Evolutionary conservation across 2,797 vertebrate genomes (phyloP).

Genomic region (Enoplosus armatus): DNA sequence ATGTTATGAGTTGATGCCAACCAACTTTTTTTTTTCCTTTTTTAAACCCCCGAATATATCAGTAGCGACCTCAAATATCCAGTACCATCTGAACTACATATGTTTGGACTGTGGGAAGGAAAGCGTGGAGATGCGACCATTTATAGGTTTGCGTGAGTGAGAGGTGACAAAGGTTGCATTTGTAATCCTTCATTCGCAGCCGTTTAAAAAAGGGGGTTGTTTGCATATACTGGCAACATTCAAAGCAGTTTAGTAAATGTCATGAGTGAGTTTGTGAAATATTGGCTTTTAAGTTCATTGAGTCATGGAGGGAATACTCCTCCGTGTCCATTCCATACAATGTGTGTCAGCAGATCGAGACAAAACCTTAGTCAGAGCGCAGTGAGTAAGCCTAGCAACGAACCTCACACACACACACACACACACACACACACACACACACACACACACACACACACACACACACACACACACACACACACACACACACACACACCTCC

Average conservation of each 20-base stretch:
- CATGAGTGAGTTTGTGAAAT: slow-evolving; percentile 14
- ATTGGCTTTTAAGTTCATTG: not conserved
- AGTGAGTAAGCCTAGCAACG: slow-evolving; percentile 44
- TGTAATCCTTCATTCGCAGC: not conserved
- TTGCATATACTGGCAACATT: no score
- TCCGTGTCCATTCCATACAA: slow-evolving; percentile 28
- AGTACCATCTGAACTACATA: not conserved
- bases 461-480: slow-evolving; percentile 14
- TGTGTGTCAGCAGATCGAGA: slow-evolving; percentile 32
- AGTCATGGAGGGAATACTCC: slow-evolving; percentile 13
- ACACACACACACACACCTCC: slow-evolving; percentile 5
- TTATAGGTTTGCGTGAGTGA: not conserved
- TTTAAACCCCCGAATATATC: not conserved
- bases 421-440: not conserved
- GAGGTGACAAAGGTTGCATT: not conserved
- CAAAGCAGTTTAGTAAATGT: no score
- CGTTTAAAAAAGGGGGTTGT: no score
- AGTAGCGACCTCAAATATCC: not conserved
- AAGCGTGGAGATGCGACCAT: no score
- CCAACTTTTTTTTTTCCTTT: not conserved
- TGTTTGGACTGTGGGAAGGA: not conserved
- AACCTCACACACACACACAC: slow-evolving; percentile 12
- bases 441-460: slow-evolving; percentile 13
- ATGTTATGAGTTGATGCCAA: not conserved
- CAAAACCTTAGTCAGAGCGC: slow-evolving; percentile 45